phyloP scores from a whole-genome alignment of 2,797 vertebrate species.

The Acrocephalus scirpaceus region DNA sequence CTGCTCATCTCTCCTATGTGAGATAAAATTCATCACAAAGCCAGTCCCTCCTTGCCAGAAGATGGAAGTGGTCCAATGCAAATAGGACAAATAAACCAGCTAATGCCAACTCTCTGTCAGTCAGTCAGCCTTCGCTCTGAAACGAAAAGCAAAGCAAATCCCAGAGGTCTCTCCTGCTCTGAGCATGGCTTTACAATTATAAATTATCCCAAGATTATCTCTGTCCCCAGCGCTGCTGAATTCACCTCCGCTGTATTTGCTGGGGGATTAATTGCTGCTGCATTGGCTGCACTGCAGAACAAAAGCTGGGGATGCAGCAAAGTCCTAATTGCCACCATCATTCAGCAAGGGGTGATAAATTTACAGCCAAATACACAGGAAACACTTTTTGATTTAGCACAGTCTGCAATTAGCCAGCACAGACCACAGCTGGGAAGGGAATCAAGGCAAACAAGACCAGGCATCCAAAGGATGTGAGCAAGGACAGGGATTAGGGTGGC shows the following conservation, averaged over 20 bases:
- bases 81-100: slow-evolving; percentile 12
- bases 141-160: background rate
- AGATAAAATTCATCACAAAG: slow-evolving; percentile 15
- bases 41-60: background rate
- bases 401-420: background rate
- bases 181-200: slow-evolving; percentile 25
- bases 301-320: slow-evolving; percentile 11
- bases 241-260: slow-evolving; percentile 14
- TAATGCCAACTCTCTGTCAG: background rate
- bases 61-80: background rate
- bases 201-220: slow-evolving; percentile 58
- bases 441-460: background rate
- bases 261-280: slow-evolving; percentile 27
- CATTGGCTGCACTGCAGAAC: background rate
- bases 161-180: background rate
- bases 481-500: background rate
- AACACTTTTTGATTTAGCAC: background rate
- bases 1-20: background rate
- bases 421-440: background rate
- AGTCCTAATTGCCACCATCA: slow-evolving; percentile 7
- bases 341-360: slow-evolving; percentile 15
- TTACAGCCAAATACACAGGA: background rate
- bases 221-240: background rate
- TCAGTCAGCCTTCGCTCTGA: background rate
- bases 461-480: background rate